phyloP scores from a whole-genome alignment of 2,888 invertebrate species.

The Aphodius granarius region DNA sequence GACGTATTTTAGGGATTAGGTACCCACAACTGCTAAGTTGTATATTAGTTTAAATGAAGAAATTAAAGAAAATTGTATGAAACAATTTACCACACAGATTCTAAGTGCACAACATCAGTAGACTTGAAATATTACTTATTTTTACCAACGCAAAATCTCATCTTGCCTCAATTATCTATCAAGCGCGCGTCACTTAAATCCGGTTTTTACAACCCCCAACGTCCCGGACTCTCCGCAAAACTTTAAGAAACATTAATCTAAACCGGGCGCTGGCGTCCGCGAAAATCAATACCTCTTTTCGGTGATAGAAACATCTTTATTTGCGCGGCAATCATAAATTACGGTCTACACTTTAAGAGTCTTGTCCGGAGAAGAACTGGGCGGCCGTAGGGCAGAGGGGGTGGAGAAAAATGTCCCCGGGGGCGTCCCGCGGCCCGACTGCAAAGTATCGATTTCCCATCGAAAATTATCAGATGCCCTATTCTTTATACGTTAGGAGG shows the following conservation, averaged over 20 bases:
- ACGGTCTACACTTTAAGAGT: background rate
- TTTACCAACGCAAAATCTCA: background rate
- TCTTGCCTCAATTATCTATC: background rate
- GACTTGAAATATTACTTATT: background rate
- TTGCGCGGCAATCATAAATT: background rate
- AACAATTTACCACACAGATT: background rate
- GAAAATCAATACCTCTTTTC: background rate
- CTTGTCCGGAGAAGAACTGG: background rate
- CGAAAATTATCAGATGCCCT: background rate
- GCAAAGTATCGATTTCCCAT: background rate
- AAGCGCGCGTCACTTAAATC: background rate
- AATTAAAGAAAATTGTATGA: background rate
- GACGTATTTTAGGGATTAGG: too few relatives aligned
- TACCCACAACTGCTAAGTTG: too few relatives aligned
- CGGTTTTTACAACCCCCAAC: background rate
- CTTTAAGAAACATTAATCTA: background rate
- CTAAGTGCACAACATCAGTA: background rate
- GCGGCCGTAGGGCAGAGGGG: background rate
- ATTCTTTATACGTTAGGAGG: background rate
- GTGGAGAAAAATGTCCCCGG: background rate
- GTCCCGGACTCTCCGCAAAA: background rate
- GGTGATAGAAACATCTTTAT: background rate
- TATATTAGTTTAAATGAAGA: background rate
- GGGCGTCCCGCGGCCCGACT: background rate
- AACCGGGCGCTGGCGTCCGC: background rate